These are phyloP conservation scores for Suncus etruscus DNA, from an alignment of 2,113 vertebrate species.

Conservation along the genomic window DNA sequence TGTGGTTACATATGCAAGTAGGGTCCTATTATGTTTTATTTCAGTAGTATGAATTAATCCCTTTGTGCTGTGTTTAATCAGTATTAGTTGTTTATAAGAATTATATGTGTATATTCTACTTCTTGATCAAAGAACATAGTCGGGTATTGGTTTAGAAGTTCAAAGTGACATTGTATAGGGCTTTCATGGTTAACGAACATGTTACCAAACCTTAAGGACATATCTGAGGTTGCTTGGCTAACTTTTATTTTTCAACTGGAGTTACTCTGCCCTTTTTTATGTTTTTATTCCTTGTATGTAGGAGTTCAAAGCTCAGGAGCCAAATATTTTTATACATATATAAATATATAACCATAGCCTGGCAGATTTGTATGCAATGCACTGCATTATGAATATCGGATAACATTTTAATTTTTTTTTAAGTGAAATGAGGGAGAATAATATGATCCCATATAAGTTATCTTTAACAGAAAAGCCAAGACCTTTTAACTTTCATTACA, in stretches of 20 bases:
- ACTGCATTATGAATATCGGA: constrained; percentile 73
- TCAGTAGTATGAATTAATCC: constrained; percentile 92
- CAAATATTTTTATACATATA: constrained; percentile 85
- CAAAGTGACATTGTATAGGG: constrained; percentile 90
- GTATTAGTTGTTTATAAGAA: constrained; percentile 98
- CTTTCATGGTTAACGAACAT: constrained; percentile 91
- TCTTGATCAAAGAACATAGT: constrained; percentile 94
- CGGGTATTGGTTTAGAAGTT: constrained; percentile 94
- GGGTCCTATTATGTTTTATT: constrained; percentile 89
- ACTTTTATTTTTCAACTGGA: constrained; percentile 86
- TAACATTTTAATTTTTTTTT: constrained; percentile 85
- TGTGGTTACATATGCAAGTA: constrained; percentile 94
- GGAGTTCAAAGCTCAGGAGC: constrained; percentile 87
- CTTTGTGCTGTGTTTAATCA: constrained; percentile 96
- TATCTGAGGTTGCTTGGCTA: constrained; percentile 89
- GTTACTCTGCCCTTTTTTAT: constrained; percentile 87
- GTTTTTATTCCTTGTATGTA: constrained; percentile 85
- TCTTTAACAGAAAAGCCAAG: constrained; percentile 75
- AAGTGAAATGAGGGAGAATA: constrained; percentile 80
- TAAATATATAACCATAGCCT: constrained; percentile 72
- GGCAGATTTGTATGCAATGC: constrained; percentile 85
- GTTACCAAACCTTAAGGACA: constrained; percentile 85
- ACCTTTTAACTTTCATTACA: constrained; percentile 81
- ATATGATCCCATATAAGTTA: constrained; percentile 79
- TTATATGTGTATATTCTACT: constrained; percentile 96